Base-by-base conservation (phyloP, 2,797 vertebrate species). In the Thripadectes ignobilis region DNA sequence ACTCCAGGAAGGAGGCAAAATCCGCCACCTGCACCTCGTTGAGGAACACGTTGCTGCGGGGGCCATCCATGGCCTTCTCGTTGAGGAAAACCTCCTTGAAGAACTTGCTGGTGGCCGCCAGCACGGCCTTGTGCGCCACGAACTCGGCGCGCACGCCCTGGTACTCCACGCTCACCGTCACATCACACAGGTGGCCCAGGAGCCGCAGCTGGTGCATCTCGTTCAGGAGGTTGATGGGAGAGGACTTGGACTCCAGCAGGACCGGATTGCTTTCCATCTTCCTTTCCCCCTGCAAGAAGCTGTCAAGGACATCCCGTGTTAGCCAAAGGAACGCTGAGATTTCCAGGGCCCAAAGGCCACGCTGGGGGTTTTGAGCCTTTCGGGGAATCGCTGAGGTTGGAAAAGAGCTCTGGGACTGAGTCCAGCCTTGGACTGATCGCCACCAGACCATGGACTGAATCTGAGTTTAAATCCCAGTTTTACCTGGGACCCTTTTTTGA, bases 21-120 rank as follows among this genome's bases (percentile, higher is more conserved):
- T 99, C 98, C 0, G 89, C 95, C 2, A 98, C 97, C 32, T 97
- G 97, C 62, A 99, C 98, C 81, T 99, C 98, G 10, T 97, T 98
- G 63, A 99, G 92, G 39, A 97, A 89, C 9, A 99, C 77, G 1
- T 97, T 98, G 88, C 98, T 98, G 48, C 84, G 96, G 12, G 97
- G 82, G 7, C 97, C 97, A 0, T 96, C 97, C 75, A 73, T 36
- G 3, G 87, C 85, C 10, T 98, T 97, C 63, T 98, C 98, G 1
- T 98, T 98, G 49, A 99, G 98, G 58, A 99, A 98, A 18, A 98
- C 96, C 34, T 98, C 98, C 95, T 98, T 99, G 95, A 99, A 99
- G 96, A 99, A 99, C 78, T 99, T 98, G 77, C 99, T 99, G 51
- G 99, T 99, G 16, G 99, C 99, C 3, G 99, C 99, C 6, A 99